Evolutionary conservation across 2,888 invertebrate genomes (phyloP), one percentile per base, ranked within the genome.

Genomic region (Neuroscelio doddi): DNA sequence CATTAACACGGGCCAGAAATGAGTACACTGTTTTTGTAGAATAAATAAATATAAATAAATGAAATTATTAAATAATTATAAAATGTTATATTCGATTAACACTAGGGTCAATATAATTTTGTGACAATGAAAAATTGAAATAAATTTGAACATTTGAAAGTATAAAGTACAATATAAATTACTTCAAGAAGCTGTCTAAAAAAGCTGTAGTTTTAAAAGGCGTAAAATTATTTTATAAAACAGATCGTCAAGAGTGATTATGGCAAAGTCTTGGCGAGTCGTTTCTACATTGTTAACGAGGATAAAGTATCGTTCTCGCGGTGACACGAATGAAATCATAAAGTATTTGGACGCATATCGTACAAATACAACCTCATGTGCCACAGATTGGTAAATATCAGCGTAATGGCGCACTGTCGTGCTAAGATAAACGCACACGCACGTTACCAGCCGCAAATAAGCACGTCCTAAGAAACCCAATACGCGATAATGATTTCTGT

Each of bases 241-340:
- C 17, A 8, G 39, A 3, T 21, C n/a, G 9, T 1, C 39, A 4
- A 16, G 39, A 39, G 17, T 39, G 46, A 42, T 41, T 51, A 50
- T 39, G 14, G 41, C 16, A 29, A 42, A n/a, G 55, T 50, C 56
- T 34, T 21, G 46, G 27, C 55, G 29, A 50, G 41, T 41, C 45
- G 56, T 44, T 46, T 46, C 17, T 41, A 32, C 46, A 46, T 62
- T 62, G 62, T 62, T 62, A 62, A 62, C 56, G 41, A 39, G 36
- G 24, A 10, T 14, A 12, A 38, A 36, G 44, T 29, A 45, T 46
- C 41, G 49, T 47, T 52, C 26, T 4, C 29, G 27, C 46, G 45
- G 52, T 47, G 52, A 64, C n/a, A n/a, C 52, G 47, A 52, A 64
- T 64, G 42, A 57, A 50, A 57, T 47, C 63, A 42, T 64, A 52